Conservation (phyloP, 2,113 vertebrate species). For the Tapirus terrestris region DNA sequence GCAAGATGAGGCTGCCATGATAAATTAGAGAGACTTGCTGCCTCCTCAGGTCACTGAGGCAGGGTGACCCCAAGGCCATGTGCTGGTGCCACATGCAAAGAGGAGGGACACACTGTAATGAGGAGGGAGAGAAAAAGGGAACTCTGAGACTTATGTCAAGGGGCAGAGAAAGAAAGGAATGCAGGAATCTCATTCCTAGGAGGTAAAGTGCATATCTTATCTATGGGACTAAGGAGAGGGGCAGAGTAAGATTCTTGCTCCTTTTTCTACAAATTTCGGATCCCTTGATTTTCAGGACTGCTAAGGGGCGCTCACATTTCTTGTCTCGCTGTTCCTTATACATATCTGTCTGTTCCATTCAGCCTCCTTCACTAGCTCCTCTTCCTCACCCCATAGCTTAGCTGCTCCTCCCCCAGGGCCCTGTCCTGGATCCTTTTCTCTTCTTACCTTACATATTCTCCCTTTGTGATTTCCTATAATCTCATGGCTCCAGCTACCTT, state of each 20-base stretch:
- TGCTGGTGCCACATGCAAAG: background rate
- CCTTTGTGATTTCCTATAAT: background rate
- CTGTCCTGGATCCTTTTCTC: background rate
- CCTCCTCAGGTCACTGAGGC: background rate
- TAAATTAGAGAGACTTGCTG: background rate
- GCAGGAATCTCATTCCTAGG: background rate
- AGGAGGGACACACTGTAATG: background rate
- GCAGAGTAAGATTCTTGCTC: background rate
- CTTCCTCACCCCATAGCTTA: background rate
- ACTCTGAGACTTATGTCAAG: background rate
- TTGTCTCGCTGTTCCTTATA: background rate
- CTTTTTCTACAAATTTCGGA: background rate
- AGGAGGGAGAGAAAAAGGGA: background rate
- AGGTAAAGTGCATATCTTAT: background rate
- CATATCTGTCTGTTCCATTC: background rate
- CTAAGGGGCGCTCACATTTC: no score
- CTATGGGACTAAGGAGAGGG: background rate
- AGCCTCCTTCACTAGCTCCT: background rate
- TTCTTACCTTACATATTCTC: background rate
- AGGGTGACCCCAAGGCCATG: background rate
- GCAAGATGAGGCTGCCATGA: background rate
- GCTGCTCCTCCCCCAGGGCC: background rate
- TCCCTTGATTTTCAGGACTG: background rate
- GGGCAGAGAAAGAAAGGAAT: background rate
- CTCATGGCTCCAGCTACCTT: background rate